phyloP scores from a whole-genome alignment of 2,888 invertebrate genomes.

The Sesia bembeciformis region DNA sequence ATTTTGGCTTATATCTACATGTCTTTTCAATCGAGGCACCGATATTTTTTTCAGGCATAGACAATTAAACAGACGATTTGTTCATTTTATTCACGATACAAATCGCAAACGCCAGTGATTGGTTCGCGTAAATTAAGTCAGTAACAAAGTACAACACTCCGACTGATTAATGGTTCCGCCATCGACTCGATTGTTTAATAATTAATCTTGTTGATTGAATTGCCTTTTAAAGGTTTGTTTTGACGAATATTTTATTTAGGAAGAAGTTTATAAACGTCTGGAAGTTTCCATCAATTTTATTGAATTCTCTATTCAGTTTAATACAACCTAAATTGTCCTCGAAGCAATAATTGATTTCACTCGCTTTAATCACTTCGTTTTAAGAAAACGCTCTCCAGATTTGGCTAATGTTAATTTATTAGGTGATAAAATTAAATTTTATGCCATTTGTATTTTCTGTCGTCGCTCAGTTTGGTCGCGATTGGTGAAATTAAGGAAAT shows the following conservation, averaged over 20 bases:
- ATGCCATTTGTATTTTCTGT: not conserved
- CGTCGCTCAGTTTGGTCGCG: constrained; percentile 5
- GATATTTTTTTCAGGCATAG: too few relatives aligned
- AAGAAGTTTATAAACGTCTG: too few relatives aligned
- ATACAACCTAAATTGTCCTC: not conserved
- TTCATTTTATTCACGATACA: too few relatives aligned
- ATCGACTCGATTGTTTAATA: not conserved
- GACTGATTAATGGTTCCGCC: not conserved
- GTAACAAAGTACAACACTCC: too few relatives aligned
- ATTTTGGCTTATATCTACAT: too few relatives aligned
- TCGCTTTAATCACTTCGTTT: not conserved
- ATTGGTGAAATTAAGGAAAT: constrained; percentile 12
- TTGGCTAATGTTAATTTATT: not conserved
- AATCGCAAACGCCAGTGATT: too few relatives aligned
- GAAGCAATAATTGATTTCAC: not conserved
- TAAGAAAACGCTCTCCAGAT: not conserved
- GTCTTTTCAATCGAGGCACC: too few relatives aligned
- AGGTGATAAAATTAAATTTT: not conserved
- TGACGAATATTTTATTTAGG: too few relatives aligned
- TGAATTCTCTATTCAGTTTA: too few relatives aligned
- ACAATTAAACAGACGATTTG: too few relatives aligned
- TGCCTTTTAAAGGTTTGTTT: not conserved
- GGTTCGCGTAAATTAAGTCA: too few relatives aligned
- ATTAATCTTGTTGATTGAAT: not conserved
- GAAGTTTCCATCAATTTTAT: too few relatives aligned